A percentile compares a stretch with the other conserved stretches of the same genome.
phyloP scores from a whole-genome alignment of 2,888 invertebrate genomes.

The Ecdyonurus torrentis region DNA sequence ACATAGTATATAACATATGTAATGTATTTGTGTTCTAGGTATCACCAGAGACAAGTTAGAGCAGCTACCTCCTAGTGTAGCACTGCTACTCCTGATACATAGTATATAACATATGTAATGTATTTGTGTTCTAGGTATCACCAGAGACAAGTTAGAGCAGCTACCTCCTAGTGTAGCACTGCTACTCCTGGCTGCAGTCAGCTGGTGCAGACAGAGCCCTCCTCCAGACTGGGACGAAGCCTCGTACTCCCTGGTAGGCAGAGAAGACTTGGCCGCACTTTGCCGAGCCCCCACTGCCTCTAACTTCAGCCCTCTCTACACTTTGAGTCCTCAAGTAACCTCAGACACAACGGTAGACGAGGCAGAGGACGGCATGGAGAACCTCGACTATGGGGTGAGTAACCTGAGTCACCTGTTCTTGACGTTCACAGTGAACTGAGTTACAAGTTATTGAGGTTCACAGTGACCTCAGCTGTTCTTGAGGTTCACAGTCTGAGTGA shows the following conservation, averaged over 20 bases:
- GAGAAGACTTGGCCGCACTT: conserved; percentile 47
- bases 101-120: too few relatives aligned
- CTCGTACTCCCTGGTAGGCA: conserved; percentile 51
- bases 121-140: conserved; percentile 34
- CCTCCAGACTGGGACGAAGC: conserved; percentile 53
- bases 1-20: too few relatives aligned
- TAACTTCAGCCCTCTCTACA: conserved; percentile 53
- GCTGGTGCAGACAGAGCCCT: conserved; percentile 50
- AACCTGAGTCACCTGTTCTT: too few relatives aligned
- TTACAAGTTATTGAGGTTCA: too few relatives aligned
- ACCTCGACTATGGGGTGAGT: conserved; percentile 27
- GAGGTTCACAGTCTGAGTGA: too few relatives aligned
- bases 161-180: conserved; percentile 55
- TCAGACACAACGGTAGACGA: conserved; percentile 20
- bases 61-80: too few relatives aligned
- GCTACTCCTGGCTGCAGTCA: conserved; percentile 48
- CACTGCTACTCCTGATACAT: too few relatives aligned
- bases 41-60: too few relatives aligned
- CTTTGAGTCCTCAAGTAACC: conserved; percentile 38
- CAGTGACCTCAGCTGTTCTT: too few relatives aligned
- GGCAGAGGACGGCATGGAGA: conserved; percentile 48
- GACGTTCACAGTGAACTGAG: too few relatives aligned
- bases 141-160: conserved; percentile 47
- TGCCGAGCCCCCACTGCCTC: not conserved
- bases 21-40: too few relatives aligned